A percentile compares a stretch with the other conserved stretches of the same genome.
Conservation (phyloP, 2,888 invertebrate genomes). For the Hydraecia micacea region DNA sequence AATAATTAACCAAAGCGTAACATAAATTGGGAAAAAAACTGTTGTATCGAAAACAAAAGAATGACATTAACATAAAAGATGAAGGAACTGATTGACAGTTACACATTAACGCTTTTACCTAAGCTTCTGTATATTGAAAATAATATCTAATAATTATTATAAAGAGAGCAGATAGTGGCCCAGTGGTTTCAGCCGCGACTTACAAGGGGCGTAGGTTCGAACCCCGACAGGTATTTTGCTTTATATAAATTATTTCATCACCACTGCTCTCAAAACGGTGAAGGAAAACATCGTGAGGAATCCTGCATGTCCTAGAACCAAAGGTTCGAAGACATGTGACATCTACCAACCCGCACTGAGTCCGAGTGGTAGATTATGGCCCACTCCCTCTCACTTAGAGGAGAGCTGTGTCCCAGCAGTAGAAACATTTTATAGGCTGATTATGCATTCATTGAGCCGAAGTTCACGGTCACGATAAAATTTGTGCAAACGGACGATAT, state of each 20-base stretch:
- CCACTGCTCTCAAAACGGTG: background rate
- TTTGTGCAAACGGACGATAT: slow-evolving; percentile 6
- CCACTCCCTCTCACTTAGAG: background rate
- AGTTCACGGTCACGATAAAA: slow-evolving; percentile 35
- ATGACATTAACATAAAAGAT: slow-evolving; percentile 4
- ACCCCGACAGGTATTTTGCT: background rate
- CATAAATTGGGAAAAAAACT: background rate
- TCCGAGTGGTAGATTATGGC: background rate
- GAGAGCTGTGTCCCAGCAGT: background rate
- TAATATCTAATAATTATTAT: background rate
- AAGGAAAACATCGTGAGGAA: background rate
- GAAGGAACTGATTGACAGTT: slow-evolving; percentile 33
- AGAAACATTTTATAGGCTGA: background rate
- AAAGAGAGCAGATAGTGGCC: background rate
- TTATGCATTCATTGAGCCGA: background rate
- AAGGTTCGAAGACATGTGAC: background rate
- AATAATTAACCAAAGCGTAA: background rate
- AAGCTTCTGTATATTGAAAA: background rate
- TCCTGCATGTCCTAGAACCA: background rate
- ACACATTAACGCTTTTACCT: slow-evolving; percentile 23
- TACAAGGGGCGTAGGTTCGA: background rate
- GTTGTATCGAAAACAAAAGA: slow-evolving; percentile 31
- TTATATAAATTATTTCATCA: background rate
- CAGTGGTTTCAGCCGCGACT: background rate
- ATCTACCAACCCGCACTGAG: too few species aligned